These are phyloP conservation scores for Adelosebastes latens DNA, from an alignment of 2,797 vertebrate genomes.

Conservation along the genomic window DNA sequence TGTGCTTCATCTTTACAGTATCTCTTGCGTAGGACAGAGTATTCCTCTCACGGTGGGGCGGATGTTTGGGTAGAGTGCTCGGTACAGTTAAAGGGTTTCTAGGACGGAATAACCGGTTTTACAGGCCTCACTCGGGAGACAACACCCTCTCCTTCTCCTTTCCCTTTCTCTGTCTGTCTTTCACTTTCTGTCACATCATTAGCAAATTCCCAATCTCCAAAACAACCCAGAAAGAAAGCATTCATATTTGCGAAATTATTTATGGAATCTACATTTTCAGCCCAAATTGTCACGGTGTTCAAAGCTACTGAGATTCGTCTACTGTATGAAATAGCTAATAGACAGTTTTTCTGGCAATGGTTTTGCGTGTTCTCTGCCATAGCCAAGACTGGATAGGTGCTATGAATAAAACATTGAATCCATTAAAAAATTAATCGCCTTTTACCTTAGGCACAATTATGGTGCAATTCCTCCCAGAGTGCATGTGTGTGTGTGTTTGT, in stretches of 20 bases:
- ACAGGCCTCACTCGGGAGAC: conserved; percentile 55
- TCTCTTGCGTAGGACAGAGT: conserved; percentile 16
- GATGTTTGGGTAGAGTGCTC: conserved; percentile 52
- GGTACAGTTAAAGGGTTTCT: conserved; percentile 59
- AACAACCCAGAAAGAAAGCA: conserved; percentile 1
- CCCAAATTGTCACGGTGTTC: conserved; percentile 20
- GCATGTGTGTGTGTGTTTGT: conserved; percentile 19
- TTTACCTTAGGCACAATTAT: conserved; percentile 83
- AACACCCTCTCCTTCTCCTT: conserved; percentile 48
- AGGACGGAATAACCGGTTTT: conserved; percentile 69
- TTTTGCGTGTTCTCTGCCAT: conserved; percentile 57
- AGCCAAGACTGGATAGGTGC: conserved; percentile 68
- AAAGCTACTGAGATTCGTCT: conserved; percentile 18
- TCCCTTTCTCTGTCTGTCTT: conserved; percentile 16
- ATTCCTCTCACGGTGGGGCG: conserved; percentile 47
- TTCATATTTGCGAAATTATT: conserved; percentile 24
- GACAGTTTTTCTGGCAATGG: conserved; percentile 47
- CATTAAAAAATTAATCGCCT: conserved; percentile 84
- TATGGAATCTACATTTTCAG: conserved; percentile 8
- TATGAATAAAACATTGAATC: conserved; percentile 86
- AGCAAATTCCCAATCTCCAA: conserved; percentile 6
- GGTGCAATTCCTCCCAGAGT: conserved; percentile 67
- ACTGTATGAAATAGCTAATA: conserved; percentile 44
- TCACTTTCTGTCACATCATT: conserved; percentile 12
- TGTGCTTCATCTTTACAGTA: conserved; percentile 26